These are phyloP conservation scores for Hippocampus barbouri DNA, from an alignment of 2,113 vertebrate species.

Conservation along the genomic window DNA sequence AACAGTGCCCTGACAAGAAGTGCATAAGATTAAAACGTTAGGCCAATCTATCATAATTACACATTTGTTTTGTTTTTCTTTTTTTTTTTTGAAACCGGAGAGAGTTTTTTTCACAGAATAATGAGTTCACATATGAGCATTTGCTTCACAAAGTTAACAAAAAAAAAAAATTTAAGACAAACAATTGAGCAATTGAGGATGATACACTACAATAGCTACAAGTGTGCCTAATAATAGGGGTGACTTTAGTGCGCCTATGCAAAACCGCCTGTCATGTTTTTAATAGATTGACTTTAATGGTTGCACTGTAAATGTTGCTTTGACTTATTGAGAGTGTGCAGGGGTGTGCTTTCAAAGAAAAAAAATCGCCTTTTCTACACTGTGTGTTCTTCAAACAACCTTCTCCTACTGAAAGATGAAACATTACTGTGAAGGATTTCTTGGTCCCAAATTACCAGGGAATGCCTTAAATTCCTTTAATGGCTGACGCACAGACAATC, in stretches of 20 bases:
- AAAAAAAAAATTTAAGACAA: no score
- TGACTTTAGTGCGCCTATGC: no score
- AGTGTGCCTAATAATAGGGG: no score
- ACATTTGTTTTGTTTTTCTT: neutral
- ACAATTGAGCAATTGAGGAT: neutral
- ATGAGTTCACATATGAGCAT: neutral
- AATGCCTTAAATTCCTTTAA: constrained; percentile 1
- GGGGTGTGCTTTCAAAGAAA: neutral
- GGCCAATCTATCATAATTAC: neutral
- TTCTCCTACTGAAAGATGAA: neutral
- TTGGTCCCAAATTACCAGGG: neutral
- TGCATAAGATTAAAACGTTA: neutral
- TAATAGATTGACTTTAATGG: neutral
- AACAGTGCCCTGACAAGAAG: neutral
- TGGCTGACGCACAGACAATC: neutral
- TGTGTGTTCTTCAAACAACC: neutral
- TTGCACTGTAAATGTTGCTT: neutral
- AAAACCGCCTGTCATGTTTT: neutral
- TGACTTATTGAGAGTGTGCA: neutral
- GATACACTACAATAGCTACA: no score
- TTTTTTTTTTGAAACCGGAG: no score
- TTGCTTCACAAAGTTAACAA: neutral
- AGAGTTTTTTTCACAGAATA: neutral
- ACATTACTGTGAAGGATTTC: neutral
- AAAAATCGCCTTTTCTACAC: neutral